Conservation (phyloP, 1,140 invertebrate species). For the Caenorhabditis inopinata region DNA sequence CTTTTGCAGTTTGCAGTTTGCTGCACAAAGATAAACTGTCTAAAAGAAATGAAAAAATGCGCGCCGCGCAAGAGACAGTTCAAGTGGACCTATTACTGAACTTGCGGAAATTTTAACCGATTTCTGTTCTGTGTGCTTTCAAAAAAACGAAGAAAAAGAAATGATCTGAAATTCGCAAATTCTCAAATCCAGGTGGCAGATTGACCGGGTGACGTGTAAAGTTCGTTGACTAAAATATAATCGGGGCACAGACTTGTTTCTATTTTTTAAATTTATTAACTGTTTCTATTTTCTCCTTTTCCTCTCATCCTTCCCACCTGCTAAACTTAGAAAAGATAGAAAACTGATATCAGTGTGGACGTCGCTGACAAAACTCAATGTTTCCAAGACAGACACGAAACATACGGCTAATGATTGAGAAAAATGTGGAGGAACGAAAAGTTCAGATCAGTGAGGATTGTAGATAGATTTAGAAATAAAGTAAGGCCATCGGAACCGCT, state of each 20-base stretch:
- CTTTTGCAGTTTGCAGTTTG: no score
- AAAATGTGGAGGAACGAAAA: not conserved
- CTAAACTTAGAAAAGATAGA: not conserved
- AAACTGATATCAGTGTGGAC: slow-evolving; percentile 9
- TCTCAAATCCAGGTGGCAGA: not conserved
- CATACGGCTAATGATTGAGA: not conserved
- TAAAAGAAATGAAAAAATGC: no score
- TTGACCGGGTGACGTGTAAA: not conserved
- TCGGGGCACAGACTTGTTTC: not conserved
- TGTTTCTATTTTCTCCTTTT: no score
- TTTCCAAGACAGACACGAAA: not conserved
- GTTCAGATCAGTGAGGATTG: not conserved
- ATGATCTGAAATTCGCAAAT: not conserved
- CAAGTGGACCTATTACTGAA: no score
- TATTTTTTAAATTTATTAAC: not conserved
- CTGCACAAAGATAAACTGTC: no score
- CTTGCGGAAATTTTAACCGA: no score
- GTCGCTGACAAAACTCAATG: not conserved
- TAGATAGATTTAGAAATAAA: no score
- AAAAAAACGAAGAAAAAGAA: not conserved
- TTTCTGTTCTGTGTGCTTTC: no score
- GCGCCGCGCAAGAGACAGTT: no score
- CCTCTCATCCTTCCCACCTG: no score
- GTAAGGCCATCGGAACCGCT: no score
- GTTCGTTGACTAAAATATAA: not conserved